Conservation (phyloP, 2,888 invertebrate genomes). For the Globia sparganii region DNA sequence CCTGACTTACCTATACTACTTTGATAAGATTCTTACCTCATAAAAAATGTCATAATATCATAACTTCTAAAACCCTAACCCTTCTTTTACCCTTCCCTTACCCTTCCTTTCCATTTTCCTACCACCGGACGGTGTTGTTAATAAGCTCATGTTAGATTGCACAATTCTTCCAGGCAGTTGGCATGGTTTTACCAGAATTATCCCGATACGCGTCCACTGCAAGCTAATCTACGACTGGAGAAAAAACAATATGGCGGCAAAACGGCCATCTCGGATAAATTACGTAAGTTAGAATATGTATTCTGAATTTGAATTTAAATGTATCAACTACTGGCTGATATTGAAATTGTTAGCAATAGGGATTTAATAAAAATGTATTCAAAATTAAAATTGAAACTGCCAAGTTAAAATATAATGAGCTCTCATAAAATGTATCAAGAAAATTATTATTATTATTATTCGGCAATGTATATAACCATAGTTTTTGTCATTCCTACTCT, state of each 20-base stretch:
- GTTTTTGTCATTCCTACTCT: neutral
- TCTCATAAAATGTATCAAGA: conserved; percentile 4
- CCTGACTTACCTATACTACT: conserved; percentile 27
- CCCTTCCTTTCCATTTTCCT: conserved; percentile 58
- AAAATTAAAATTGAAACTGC: conserved; percentile 27
- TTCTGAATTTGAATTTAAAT: conserved; percentile 44
- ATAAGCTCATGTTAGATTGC: conserved; percentile 81
- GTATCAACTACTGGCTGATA: conserved; percentile 13
- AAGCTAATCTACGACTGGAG: conserved; percentile 73
- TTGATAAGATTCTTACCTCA: neutral
- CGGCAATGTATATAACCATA: neutral
- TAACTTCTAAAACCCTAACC: conserved; percentile 1
- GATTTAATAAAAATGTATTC: conserved; percentile 29
- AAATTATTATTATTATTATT: neutral
- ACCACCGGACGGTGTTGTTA: conserved; percentile 79
- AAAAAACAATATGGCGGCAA: conserved; percentile 16
- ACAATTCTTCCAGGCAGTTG: conserved; percentile 89
- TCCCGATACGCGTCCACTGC: conserved; percentile 91
- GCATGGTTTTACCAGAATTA: conserved; percentile 90
- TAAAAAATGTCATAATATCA: neutral
- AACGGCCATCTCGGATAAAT: conserved; percentile 20
- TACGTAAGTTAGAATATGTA: conserved; percentile 49
- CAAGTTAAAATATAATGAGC: conserved; percentile 5
- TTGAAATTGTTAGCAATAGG: conserved; percentile 7
- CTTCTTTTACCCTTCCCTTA: conserved; percentile 1